A percentile compares a stretch with the other conserved stretches of the same genome.
These are phyloP conservation scores for Wasmannia auropunctata DNA, from an alignment of 1,140 invertebrate species.

Conservation along the genomic window DNA sequence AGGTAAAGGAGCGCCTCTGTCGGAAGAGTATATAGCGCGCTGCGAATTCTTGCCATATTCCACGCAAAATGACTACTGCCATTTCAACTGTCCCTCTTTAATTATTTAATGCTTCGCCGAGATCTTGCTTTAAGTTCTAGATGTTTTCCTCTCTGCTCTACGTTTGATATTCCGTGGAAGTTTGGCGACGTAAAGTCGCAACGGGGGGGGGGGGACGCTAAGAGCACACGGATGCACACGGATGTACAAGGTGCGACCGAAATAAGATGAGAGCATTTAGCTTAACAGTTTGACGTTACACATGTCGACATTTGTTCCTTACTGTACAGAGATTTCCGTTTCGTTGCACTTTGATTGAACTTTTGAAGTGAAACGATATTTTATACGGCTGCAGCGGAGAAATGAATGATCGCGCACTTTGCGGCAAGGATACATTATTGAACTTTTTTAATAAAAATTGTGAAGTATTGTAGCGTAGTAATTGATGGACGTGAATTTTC, in stretches of 20 bases:
- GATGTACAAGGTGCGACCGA: neutral
- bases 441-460: constrained; percentile 12
- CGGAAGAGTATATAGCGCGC: constrained; percentile 36
- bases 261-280: constrained; percentile 25
- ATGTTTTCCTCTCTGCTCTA: neutral
- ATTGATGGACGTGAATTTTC: neutral
- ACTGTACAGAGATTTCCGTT: neutral
- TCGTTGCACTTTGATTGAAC: neutral
- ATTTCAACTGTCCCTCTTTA: constrained; percentile 44
- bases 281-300: neutral
- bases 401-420: neutral
- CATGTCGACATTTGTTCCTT: neutral
- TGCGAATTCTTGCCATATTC: constrained; percentile 55
- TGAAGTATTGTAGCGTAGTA: neutral
- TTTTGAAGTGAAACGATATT: constrained; percentile 11
- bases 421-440: neutral
- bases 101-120: constrained; percentile 40
- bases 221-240: neutral
- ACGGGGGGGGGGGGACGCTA: neutral
- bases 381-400: neutral
- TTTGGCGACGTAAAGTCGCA: constrained; percentile 27
- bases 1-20: constrained; percentile 35
- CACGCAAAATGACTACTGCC: constrained; percentile 29
- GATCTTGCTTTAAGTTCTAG: constrained; percentile 36
- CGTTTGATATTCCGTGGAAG: constrained; percentile 28